Base-by-base conservation (phyloP, 2,113 vertebrate genomes). In the Zosterops pallidus region DNA sequence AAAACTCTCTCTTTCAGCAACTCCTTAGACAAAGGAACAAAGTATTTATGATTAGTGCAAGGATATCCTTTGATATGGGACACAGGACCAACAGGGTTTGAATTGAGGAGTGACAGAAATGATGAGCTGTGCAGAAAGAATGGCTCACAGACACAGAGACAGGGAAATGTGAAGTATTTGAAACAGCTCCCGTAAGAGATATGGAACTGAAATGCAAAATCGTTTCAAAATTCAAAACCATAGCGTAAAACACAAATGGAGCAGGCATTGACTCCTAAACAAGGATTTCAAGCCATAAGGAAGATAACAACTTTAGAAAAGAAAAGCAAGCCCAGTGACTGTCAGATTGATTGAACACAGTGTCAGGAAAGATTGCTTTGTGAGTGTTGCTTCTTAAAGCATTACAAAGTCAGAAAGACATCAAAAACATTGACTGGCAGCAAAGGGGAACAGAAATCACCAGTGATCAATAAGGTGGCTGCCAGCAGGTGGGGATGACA, bases 261-360 rank as follows among this genome's bases (percentile, higher is more conserved):
- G 77, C 83, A 92, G 63, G 68, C 50, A 0, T 88, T 77, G 41
- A 25, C 57, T 95, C 67, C 78, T 55, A 88, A 92, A 91, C 78
- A 86, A 88, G 85, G 72, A 92, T 94, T 95, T 95, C 52, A 72
- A 90, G 81, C 77, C 86, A 67, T 74, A 92, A 70, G 90, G 92
- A 88, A 90, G 89, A 90, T 86, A 94, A 93, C 78, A 80, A 90
- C 78, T 96, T 97, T 35, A 82, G 92, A 83, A 91, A 92, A 82
- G 95, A 75, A 90, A 96, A 95, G 79, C 18, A 15, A 96, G 94
- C 84, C 89, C 91, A 86, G 60, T 78, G 89, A 83, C 95, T 96
- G 96, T 94, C 95, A 95, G 83, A 95, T 91, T 95, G 95, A 96
- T 96, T 95, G 93, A 97, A 95, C 91, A 86, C 80, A 87, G 78